Conservation (phyloP, 2,797 vertebrate species). For the Remorina albescens region DNA sequence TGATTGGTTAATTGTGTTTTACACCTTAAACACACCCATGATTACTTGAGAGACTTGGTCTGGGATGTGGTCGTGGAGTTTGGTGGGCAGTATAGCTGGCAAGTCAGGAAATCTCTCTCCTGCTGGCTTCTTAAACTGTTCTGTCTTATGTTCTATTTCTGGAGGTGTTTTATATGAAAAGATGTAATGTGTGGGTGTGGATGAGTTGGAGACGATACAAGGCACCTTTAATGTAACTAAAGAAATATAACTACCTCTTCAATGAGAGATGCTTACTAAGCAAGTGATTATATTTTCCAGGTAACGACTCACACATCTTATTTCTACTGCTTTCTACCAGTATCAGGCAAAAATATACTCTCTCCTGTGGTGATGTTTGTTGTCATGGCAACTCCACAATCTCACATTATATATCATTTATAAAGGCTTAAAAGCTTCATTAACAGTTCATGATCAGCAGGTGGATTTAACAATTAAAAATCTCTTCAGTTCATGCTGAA, state of each 20-base stretch:
- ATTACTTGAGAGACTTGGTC: too few species aligned
- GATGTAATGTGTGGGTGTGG: too few species aligned
- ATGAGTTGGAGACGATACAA: too few species aligned
- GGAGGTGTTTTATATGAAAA: too few species aligned
- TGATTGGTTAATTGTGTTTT: too few species aligned
- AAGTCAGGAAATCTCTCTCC: too few species aligned
- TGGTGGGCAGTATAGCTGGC: not conserved
- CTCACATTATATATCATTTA: not conserved
- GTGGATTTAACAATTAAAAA: not conserved
- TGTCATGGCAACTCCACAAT: not conserved
- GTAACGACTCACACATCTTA: slow-evolving; percentile 6
- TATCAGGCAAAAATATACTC: too few species aligned
- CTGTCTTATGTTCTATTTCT: not conserved
- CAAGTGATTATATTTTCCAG: not conserved
- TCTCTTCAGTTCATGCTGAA: not conserved
- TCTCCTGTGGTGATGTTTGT: not conserved
- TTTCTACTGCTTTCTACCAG: slow-evolving; percentile 8
- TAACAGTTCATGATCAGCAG: not conserved
- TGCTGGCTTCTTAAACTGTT: not conserved
- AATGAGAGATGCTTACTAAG: not conserved
- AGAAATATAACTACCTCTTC: too few species aligned
- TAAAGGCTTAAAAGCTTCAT: not conserved
- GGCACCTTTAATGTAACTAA: too few species aligned
- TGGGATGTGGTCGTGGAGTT: too few species aligned
- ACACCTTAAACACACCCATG: too few species aligned